A percentile compares a stretch with the other conserved stretches of the same genome.
Conservation (phyloP, 2,797 vertebrate species). For the Muscicapa striata region DNA sequence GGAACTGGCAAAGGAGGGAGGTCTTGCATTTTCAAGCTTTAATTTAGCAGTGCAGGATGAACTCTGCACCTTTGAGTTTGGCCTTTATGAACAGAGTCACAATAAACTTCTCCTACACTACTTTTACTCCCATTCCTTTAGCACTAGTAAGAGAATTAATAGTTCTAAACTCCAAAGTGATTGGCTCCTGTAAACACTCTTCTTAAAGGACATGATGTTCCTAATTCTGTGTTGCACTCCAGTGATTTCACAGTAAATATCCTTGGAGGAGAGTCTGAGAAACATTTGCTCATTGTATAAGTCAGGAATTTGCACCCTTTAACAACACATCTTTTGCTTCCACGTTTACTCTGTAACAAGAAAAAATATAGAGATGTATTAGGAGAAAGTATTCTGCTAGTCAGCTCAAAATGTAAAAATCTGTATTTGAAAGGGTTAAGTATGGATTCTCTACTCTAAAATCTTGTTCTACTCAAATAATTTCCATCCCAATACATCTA, state of each 20-base stretch:
- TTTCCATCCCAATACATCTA: not conserved
- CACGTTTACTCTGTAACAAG: not conserved
- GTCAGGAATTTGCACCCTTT: not conserved
- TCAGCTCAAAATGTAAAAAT: not conserved
- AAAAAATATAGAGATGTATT: not conserved
- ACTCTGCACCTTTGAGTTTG: not conserved
- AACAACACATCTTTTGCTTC: not conserved
- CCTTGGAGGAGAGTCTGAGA: not conserved
- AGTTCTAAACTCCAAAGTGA: not conserved
- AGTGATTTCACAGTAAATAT: constrained; percentile 42
- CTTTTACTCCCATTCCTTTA: not conserved
- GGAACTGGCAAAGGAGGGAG: not conserved
- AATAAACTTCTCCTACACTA: not conserved
- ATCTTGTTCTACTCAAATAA: not conserved
- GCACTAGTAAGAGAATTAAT: not conserved
- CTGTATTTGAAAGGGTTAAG: not conserved
- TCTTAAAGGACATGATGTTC: not conserved
- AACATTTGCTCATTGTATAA: not conserved
- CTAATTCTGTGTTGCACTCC: not conserved
- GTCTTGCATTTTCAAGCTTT: not conserved
- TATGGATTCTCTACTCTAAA: not conserved
- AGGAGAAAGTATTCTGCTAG: not conserved
- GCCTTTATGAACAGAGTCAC: not conserved
- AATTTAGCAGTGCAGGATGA: not conserved
- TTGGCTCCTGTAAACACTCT: not conserved